phyloP scores from a whole-genome alignment of 2,888 invertebrate species.

The Heliconius aoede region DNA sequence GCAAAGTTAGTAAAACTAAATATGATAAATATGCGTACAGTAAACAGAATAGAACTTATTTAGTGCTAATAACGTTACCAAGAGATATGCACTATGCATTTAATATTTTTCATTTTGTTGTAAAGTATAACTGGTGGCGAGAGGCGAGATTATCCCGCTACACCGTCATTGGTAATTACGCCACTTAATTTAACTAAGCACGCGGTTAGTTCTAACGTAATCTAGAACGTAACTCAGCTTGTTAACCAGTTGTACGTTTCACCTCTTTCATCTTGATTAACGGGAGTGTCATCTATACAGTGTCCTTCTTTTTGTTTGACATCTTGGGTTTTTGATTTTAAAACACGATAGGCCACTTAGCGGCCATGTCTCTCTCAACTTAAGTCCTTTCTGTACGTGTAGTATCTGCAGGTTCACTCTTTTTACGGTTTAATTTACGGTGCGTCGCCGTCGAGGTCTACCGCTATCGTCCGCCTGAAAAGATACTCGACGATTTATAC shows the following conservation, averaged over 20 bases:
- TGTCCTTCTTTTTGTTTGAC: constrained; percentile 65
- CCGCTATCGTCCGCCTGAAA: constrained; percentile 65
- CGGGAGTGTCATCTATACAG: constrained; percentile 59
- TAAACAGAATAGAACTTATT: background rate
- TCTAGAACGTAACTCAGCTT: constrained; percentile 22
- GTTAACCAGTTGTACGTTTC: constrained; percentile 49
- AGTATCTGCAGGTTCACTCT: constrained; percentile 67
- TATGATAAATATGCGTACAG: constrained; percentile 9
- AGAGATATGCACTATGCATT: background rate
- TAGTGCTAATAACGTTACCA: background rate
- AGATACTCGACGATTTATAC: constrained; percentile 72
- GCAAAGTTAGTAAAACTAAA: constrained; percentile 1
- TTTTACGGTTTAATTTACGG: constrained; percentile 80
- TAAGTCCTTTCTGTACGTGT: constrained; percentile 73
- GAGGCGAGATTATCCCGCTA: constrained; percentile 3
- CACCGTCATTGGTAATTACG: constrained; percentile 20
- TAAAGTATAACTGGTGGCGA: constrained; percentile 9
- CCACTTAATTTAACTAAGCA: constrained; percentile 27
- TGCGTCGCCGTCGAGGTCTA: constrained; percentile 68
- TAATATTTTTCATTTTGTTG: constrained; percentile 1
- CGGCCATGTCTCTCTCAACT: constrained; percentile 77
- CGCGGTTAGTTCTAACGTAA: constrained; percentile 24
- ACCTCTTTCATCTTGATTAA: constrained; percentile 75
- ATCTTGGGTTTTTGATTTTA: constrained; percentile 71
- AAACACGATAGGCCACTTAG: constrained; percentile 82